Percentiles rank a stretch among this genome's conserved stretches.
These are phyloP conservation scores for Periparus ater DNA, from an alignment of 2,797 vertebrate species.

Conservation along the genomic window DNA sequence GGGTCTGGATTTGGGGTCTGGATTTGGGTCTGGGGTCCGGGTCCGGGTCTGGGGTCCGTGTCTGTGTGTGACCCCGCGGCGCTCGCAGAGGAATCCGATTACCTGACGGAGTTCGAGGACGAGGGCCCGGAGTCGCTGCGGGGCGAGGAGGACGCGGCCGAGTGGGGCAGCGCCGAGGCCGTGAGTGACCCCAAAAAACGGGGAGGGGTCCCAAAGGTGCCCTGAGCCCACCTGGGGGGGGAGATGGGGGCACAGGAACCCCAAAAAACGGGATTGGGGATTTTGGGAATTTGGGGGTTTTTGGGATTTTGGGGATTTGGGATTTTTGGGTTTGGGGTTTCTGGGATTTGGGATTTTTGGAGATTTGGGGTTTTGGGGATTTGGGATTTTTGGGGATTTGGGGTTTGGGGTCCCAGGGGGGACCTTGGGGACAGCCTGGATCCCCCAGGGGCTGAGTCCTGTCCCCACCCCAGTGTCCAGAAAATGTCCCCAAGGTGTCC, in stretches of 20 bases:
- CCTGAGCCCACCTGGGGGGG: not conserved
- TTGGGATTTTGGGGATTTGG: no score
- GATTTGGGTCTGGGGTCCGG: no score
- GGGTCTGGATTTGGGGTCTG: no score
- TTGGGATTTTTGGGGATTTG: not conserved
- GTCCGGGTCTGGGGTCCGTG: no score
- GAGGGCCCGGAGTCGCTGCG: slow-evolving; percentile 83
- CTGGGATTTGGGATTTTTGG: no score
- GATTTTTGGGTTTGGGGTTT: not conserved
- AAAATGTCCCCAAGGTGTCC: not conserved
- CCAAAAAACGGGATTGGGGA: not conserved
- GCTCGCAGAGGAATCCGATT: slow-evolving; percentile 86
- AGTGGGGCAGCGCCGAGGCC: slow-evolving; percentile 78
- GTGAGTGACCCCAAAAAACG: slow-evolving; percentile 57
- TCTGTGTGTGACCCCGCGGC: not conserved
- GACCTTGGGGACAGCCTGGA: not conserved
- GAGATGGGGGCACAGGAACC: not conserved
- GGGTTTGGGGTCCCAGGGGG: not conserved
- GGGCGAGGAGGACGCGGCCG: slow-evolving; percentile 83
- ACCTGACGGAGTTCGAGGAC: slow-evolving; percentile 91
- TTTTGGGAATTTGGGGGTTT: not conserved
- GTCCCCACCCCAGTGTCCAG: not conserved
- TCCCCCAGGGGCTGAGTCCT: not conserved
- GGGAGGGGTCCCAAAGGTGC: not conserved
- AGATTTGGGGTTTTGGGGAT: not conserved